A percentile compares a stretch with the other conserved stretches of the same genome.
Evolutionary conservation across 2,113 vertebrate genomes (phyloP).

Genomic region (Oreochromis spilurus): DNA sequence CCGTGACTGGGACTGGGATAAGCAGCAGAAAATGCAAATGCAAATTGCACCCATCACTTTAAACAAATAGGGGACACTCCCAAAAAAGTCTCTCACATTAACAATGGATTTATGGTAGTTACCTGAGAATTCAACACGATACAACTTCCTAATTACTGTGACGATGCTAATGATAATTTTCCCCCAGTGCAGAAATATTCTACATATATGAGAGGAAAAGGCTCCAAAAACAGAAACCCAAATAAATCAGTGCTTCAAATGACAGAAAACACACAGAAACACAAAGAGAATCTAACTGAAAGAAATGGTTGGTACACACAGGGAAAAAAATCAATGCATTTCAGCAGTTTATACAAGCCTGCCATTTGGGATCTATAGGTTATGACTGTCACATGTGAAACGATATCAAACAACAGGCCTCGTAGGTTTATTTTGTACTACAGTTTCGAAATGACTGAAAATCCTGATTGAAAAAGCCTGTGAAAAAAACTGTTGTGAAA

Average conservation of each 20-base stretch:
- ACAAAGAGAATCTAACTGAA: background rate
- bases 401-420: background rate
- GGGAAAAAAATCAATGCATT: background rate
- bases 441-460: background rate
- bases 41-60: background rate
- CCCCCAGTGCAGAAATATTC: background rate
- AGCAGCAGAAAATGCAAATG: background rate
- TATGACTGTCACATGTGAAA: background rate
- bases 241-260: background rate
- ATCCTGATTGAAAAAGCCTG: background rate
- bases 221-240: background rate
- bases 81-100: background rate
- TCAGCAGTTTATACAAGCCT: background rate
- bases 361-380: background rate
- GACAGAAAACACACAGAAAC: background rate
- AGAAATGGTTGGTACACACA: background rate
- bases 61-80: fast-evolving
- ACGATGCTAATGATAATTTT: background rate
- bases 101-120: background rate
- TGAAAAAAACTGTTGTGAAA: background rate
- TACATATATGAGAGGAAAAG: background rate
- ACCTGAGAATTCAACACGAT: background rate
- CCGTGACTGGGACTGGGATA: background rate
- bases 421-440: background rate
- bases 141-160: background rate